phyloP scores from a whole-genome alignment of 2,797 vertebrate genomes.

The Channa striata region DNA sequence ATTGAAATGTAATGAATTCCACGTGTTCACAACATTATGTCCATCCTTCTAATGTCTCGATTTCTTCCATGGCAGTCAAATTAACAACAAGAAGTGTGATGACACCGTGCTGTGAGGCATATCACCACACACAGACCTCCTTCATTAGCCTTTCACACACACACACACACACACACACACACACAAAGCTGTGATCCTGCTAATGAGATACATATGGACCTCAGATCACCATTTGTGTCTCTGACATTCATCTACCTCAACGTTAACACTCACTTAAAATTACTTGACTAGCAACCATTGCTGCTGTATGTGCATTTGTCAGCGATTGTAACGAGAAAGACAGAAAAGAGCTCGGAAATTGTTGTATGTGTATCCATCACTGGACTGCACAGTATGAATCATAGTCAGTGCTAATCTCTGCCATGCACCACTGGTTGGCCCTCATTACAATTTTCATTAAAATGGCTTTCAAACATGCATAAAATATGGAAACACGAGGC shows the following conservation, averaged over 20 bases:
- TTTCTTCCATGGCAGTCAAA: constrained; percentile 42
- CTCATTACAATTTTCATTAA: constrained; percentile 63
- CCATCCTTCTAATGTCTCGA: constrained; percentile 5
- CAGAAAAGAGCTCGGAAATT: background rate
- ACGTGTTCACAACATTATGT: background rate
- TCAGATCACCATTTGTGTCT: constrained; percentile 53
- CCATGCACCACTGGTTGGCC: constrained; percentile 43
- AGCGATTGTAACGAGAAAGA: constrained; percentile 9
- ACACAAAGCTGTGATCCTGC: constrained; percentile 54
- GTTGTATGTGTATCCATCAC: background rate
- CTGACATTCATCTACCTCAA: constrained; percentile 27
- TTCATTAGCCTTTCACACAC: constrained; percentile 55
- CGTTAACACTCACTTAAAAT: constrained; percentile 22
- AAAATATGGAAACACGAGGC: constrained; percentile 40
- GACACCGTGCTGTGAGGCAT: constrained; percentile 29
- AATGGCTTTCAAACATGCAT: constrained; percentile 58
- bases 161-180: constrained; percentile 26
- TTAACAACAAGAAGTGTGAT: constrained; percentile 45
- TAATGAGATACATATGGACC: constrained; percentile 71
- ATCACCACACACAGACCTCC: constrained; percentile 28
- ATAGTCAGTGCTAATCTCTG: constrained; percentile 47
- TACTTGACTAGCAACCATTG: constrained; percentile 15
- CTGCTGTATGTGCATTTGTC: constrained; percentile 4
- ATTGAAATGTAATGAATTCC: too few relatives aligned
- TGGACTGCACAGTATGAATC: constrained; percentile 31